phyloP scores from a whole-genome alignment of 1,140 invertebrate species.

The Cydia strobilella region DNA sequence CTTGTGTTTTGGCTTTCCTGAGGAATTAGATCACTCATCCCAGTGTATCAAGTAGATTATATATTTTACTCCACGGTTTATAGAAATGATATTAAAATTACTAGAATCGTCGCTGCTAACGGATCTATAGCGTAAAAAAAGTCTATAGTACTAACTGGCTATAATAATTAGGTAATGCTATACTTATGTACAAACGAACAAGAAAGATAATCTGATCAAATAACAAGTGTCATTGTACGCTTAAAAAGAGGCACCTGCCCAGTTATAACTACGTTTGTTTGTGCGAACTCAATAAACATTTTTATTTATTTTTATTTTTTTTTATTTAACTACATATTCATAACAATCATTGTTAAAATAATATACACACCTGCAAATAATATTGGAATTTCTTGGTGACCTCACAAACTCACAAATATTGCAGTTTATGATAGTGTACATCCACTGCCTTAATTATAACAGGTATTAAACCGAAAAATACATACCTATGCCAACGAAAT shows the following conservation, averaged over 20 bases:
- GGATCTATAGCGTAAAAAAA: conserved; percentile 21
- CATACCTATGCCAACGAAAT: no score
- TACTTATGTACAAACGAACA: not conserved
- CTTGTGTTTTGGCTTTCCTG: conserved; percentile 47
- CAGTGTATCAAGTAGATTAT: conserved; percentile 25
- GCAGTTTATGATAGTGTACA: no score
- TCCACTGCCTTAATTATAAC: no score
- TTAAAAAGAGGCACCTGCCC: no score
- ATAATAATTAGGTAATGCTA: not conserved
- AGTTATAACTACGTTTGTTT: no score
- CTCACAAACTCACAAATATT: no score
- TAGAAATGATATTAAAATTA: not conserved
- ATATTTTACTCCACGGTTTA: not conserved
- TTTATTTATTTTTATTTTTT: no score
- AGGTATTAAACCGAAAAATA: no score
- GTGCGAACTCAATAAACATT: no score
- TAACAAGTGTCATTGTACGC: no score
- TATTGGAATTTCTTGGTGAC: not conserved
- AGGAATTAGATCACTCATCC: conserved; percentile 54
- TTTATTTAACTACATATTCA: not conserved
- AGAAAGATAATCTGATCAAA: not conserved
- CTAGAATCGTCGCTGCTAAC: not conserved
- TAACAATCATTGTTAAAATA: not conserved
- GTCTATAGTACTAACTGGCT: not conserved
- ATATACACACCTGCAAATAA: not conserved